phyloP scores from a whole-genome alignment of 2,797 vertebrate species.

The Hozukius guyotensis region DNA sequence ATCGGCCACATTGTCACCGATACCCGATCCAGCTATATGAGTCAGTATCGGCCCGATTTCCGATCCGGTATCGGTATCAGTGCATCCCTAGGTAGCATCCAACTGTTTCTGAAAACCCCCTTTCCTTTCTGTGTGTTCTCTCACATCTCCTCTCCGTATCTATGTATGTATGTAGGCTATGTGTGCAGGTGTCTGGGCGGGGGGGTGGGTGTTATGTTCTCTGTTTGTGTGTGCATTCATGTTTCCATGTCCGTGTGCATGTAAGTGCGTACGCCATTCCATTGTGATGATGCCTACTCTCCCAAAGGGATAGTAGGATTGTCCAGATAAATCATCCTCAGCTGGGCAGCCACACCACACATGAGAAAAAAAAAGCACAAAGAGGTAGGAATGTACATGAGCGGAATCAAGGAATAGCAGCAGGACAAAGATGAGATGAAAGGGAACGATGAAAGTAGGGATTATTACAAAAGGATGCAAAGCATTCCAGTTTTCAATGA shows the following conservation, averaged over 20 bases:
- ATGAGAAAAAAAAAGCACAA: slow-evolving; percentile 15
- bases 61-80: neutral
- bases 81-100: neutral
- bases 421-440: slow-evolving; percentile 2
- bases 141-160: neutral
- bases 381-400: slow-evolving; percentile 11
- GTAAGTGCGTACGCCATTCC: slow-evolving; percentile 46
- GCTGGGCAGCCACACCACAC: slow-evolving; percentile 54
- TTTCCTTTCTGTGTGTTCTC: neutral
- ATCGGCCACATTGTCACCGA: neutral
- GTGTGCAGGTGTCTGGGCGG: neutral
- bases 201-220: slow-evolving; percentile 1
- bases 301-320: slow-evolving; percentile 70
- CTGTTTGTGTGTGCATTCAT: slow-evolving; percentile 29
- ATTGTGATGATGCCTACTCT: slow-evolving; percentile 51
- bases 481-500: slow-evolving; percentile 31
- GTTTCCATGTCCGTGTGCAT: slow-evolving; percentile 54
- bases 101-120: slow-evolving; percentile 27
- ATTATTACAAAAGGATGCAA: slow-evolving; percentile 23
- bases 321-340: slow-evolving; percentile 77
- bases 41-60: neutral
- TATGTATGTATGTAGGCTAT: neutral
- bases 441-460: slow-evolving; percentile 12
- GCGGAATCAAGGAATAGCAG: slow-evolving; percentile 18
- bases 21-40: neutral